Evolutionary conservation across 1,140 invertebrate species (phyloP).

Genomic region (Homarus americanus): DNA sequence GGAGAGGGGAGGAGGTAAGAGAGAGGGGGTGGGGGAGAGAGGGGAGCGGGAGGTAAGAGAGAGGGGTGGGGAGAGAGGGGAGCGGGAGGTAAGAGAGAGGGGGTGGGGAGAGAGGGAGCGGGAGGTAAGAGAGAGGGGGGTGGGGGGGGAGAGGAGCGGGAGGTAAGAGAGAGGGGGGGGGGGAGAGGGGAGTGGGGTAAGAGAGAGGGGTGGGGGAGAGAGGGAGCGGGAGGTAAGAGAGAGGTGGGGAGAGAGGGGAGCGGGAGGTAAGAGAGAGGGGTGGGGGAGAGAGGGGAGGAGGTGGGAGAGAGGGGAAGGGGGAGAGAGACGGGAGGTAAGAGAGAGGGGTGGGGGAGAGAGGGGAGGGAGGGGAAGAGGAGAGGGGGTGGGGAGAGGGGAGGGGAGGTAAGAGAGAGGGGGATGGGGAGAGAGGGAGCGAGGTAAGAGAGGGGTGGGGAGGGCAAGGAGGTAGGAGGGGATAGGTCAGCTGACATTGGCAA

Average conservation of each 20-base stretch:
- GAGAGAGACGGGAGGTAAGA: no score
- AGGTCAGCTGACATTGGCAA: no score
- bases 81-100: not conserved
- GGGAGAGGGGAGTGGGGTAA: not conserved
- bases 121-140: not conserved
- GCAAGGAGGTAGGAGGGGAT: no score
- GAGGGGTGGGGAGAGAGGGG: not conserved
- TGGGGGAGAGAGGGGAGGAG: not conserved
- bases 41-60: not conserved
- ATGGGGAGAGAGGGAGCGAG: no score
- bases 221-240: not conserved
- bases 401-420: no score
- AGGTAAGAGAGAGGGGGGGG: not conserved
- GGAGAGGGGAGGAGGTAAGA: not conserved
- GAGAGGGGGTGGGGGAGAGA: not conserved
- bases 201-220: not conserved
- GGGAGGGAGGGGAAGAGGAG: not conserved
- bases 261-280: not conserved
- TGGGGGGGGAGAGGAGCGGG: not conserved
- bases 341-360: not conserved
- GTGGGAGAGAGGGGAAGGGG: not conserved
- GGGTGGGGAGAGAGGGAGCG: not conserved
- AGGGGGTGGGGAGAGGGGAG: not conserved
- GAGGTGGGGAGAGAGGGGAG: not conserved
- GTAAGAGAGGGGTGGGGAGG: no score